Evolutionary conservation across 2,888 invertebrate species (phyloP).

Genomic region (Cephus pulcher): DNA sequence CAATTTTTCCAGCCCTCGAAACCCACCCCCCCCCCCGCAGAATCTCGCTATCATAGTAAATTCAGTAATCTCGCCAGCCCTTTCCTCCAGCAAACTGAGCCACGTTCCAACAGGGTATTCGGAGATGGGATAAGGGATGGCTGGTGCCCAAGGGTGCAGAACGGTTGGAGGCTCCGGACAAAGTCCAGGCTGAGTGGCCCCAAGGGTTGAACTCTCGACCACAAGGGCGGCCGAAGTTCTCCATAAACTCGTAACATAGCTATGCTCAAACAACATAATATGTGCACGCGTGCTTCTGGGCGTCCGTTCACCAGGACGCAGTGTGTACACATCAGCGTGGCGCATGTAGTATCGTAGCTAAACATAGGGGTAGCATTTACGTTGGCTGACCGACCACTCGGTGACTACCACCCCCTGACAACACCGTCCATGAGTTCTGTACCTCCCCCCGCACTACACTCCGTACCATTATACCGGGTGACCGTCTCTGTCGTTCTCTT

Average conservation of each 20-base stretch:
- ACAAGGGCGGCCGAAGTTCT: not conserved
- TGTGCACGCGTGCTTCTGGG: constrained; percentile 11
- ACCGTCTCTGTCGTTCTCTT: not conserved
- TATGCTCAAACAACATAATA: constrained; percentile 11
- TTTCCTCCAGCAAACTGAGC: not conserved
- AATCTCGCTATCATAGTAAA: not conserved
- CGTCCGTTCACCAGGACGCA: not conserved
- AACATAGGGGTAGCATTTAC: constrained; percentile 14
- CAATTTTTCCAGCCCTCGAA: too few species aligned
- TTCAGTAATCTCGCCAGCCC: not conserved
- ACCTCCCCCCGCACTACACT: not conserved
- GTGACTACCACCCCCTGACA: not conserved
- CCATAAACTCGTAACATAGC: not conserved
- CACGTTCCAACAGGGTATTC: not conserved
- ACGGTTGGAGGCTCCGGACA: not conserved
- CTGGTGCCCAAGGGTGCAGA: not conserved
- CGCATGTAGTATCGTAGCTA: constrained; percentile 17
- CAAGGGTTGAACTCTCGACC: not conserved
- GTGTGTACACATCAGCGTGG: constrained; percentile 19
- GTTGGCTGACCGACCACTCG: constrained; percentile 3
- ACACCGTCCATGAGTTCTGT: not conserved
- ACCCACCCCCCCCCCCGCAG: too few species aligned
- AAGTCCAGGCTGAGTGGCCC: not conserved
- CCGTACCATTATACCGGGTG: not conserved
- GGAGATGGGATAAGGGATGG: not conserved